These are phyloP conservation scores for Drosophila limbata DNA, from an alignment of 2,888 invertebrate species.

Conservation along the genomic window DNA sequence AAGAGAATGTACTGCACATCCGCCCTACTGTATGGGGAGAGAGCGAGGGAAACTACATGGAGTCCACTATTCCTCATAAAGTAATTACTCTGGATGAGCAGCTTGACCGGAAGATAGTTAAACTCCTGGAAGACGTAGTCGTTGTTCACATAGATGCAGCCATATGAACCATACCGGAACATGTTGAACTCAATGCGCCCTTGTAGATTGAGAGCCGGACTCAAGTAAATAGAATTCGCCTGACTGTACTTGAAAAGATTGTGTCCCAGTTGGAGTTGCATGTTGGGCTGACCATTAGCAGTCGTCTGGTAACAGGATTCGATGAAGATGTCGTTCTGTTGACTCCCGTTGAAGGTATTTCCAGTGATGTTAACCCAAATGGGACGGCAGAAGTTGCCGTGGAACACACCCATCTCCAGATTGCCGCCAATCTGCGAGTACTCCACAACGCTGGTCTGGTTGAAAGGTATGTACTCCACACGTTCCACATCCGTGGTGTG, in stretches of 20 bases:
- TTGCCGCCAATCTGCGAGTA: conserved; percentile 95
- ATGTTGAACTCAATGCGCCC: conserved; percentile 95
- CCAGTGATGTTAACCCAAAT: conserved; percentile 96
- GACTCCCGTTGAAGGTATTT: conserved; percentile 93
- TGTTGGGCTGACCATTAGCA: conserved; percentile 85
- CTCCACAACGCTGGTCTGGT: conserved; percentile 94
- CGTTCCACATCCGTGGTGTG: conserved; percentile 88
- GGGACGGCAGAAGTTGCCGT: conserved; percentile 96
- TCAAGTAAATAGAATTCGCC: conserved; percentile 91
- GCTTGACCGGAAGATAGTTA: conserved; percentile 89
- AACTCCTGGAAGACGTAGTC: conserved; percentile 90
- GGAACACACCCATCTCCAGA: conserved; percentile 93
- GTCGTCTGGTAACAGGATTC: conserved; percentile 91
- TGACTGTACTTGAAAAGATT: conserved; percentile 92
- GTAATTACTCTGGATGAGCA: conserved; percentile 93
- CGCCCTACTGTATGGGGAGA: conserved; percentile 94
- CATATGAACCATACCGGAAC: conserved; percentile 92
- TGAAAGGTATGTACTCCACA: conserved; percentile 91
- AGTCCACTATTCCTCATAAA: conserved; percentile 95
- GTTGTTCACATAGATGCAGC: conserved; percentile 94
- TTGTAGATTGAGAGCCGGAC: conserved; percentile 92
- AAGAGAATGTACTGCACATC: conserved; percentile 93
- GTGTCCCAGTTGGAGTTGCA: conserved; percentile 92
- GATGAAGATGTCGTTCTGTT: conserved; percentile 92
- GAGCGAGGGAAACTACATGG: conserved; percentile 94